These are phyloP conservation scores for Nicator chloris DNA, from an alignment of 2,113 vertebrate species.

Conservation along the genomic window DNA sequence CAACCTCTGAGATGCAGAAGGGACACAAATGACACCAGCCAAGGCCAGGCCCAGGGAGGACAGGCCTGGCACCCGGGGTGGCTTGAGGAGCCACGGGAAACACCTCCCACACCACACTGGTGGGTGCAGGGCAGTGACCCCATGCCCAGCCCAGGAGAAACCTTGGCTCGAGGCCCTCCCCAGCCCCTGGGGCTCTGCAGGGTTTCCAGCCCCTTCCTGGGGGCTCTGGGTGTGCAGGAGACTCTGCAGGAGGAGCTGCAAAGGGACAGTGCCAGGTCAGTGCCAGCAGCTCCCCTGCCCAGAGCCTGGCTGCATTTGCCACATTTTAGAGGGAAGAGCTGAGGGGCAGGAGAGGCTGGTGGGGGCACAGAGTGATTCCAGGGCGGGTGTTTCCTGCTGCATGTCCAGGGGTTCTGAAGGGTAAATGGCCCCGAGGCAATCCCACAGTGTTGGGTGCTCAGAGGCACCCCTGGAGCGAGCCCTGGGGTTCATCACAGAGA, in stretches of 20 bases:
- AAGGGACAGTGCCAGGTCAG: fast-evolving
- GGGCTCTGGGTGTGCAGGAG: fast-evolving
- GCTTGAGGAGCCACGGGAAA: not conserved
- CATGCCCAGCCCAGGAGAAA: fast-evolving
- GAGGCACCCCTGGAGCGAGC: fast-evolving
- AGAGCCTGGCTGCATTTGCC: fast-evolving
- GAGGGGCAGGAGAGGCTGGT: not conserved
- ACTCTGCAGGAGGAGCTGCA: not conserved
- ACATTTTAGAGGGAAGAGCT: not conserved
- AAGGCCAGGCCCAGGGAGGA: not conserved
- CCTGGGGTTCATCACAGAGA: not conserved
- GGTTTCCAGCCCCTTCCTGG: not conserved
- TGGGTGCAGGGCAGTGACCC: not conserved
- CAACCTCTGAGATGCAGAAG: not conserved
- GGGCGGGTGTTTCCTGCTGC: not conserved
- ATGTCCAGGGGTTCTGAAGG: fast-evolving
- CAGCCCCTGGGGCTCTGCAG: not conserved
- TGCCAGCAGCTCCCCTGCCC: not conserved
- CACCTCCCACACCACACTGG: fast-evolving
- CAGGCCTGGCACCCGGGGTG: not conserved
- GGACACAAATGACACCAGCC: fast-evolving
- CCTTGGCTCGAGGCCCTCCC: not conserved
- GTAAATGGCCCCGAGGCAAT: fast-evolving
- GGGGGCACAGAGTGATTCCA: not conserved
- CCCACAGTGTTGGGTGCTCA: not conserved